Evolutionary conservation across 2,797 vertebrate genomes (phyloP).

Genomic region (Triplophysa yarkandensis): DNA sequence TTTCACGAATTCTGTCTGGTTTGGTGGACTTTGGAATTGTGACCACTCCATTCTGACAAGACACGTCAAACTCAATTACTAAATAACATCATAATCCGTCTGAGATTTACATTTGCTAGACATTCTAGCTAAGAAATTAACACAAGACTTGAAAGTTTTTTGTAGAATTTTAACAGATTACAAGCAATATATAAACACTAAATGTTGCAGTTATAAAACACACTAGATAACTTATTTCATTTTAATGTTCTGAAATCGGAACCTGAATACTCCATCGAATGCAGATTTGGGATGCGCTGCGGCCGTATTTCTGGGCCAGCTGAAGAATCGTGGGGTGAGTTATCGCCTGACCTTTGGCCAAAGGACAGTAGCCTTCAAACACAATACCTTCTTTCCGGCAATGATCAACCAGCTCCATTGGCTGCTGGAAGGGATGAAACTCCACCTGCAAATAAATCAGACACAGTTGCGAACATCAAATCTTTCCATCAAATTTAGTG

Average conservation of each 20-base stretch:
- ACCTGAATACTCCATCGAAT: slow-evolving; percentile 80
- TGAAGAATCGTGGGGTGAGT: slow-evolving; percentile 68
- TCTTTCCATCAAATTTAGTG: background rate
- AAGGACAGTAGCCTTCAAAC: slow-evolving; percentile 80
- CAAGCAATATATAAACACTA: too few relatives aligned
- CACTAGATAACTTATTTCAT: background rate
- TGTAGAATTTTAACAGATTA: background rate
- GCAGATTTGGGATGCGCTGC: slow-evolving; percentile 78
- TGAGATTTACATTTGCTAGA: background rate
- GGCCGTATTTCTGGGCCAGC: slow-evolving; percentile 73
- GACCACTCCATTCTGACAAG: slow-evolving; percentile 78
- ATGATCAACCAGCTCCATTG: slow-evolving; percentile 71
- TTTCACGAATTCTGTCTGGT: slow-evolving; percentile 76
- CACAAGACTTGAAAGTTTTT: background rate
- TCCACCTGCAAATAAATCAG: slow-evolving; percentile 68
- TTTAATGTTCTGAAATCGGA: background rate
- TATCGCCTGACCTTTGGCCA: slow-evolving; percentile 77
- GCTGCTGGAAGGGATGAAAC: slow-evolving; percentile 83
- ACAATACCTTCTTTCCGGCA: slow-evolving; percentile 74
- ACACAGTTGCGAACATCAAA: background rate
- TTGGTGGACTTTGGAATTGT: slow-evolving; percentile 84
- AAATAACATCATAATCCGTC: background rate
- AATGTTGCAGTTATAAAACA: background rate
- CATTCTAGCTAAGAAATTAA: background rate
- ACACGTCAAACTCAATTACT: slow-evolving; percentile 15